phyloP scores from a whole-genome alignment of 2,113 vertebrate genomes.

The Hipposideros armiger region DNA sequence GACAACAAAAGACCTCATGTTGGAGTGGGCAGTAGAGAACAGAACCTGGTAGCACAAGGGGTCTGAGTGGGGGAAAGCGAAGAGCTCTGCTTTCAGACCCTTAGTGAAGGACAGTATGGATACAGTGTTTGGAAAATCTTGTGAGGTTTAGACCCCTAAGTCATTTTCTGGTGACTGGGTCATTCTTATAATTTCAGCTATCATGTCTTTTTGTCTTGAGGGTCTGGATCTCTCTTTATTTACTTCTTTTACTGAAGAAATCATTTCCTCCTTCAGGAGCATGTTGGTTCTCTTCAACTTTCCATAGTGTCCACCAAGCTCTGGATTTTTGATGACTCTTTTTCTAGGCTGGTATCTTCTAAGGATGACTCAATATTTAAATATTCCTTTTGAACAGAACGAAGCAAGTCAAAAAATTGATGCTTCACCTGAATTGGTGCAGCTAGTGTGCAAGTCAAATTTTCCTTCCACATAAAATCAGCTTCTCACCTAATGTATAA shows the following conservation, averaged over 20 bases:
- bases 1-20: not conserved
- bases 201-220: not conserved
- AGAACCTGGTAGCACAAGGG: not conserved
- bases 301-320: not conserved
- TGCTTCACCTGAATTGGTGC: not conserved
- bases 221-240: not conserved
- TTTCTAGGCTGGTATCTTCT: not conserved
- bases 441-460: not conserved
- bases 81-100: not conserved
- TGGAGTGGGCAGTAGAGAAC: no score
- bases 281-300: not conserved
- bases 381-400: conserved; percentile 9
- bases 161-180: not conserved
- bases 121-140: not conserved
- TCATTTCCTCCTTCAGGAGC: not conserved
- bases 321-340: conserved; percentile 19
- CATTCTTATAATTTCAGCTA: not conserved
- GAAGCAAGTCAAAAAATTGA: not conserved
- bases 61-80: not conserved
- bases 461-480: not conserved
- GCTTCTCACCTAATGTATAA: conserved; percentile 42
- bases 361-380: not conserved
- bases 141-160: no score
- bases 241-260: not conserved
- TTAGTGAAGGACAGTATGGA: not conserved